Percentiles rank a stretch among this genome's conserved stretches.
These are phyloP conservation scores for Apocheima hispidaria DNA, from an alignment of 2,888 invertebrate species.

Conservation along the genomic window DNA sequence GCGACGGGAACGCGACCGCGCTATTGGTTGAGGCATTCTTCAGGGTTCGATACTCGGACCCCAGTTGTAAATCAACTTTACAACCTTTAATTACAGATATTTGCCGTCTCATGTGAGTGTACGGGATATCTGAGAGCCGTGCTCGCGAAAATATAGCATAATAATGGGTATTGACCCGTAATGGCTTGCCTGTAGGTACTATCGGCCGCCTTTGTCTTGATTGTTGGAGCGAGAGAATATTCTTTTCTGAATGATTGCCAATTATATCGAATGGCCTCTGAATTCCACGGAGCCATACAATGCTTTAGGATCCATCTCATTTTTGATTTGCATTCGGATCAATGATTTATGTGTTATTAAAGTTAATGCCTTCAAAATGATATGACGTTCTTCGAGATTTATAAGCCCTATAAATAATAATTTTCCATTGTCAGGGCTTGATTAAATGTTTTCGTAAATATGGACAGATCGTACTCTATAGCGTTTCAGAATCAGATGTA, in stretches of 20 bases:
- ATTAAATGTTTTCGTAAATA: slow-evolving; percentile 38
- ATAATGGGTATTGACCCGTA: slow-evolving; percentile 86
- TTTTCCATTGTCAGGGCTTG: slow-evolving; percentile 35
- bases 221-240: slow-evolving; percentile 81
- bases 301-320: slow-evolving; percentile 69
- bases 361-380: slow-evolving; percentile 57
- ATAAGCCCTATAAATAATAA: slow-evolving; percentile 30
- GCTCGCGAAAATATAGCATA: slow-evolving; percentile 86
- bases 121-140: slow-evolving; percentile 82
- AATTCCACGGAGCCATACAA: slow-evolving; percentile 78
- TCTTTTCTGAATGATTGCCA: slow-evolving; percentile 84
- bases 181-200: slow-evolving; percentile 83
- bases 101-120: slow-evolving; percentile 83
- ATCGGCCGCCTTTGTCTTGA: slow-evolving; percentile 85
- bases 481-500: slow-evolving; percentile 12
- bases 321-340: slow-evolving; percentile 77
- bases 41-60: slow-evolving; percentile 77
- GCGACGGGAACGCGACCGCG: slow-evolving; percentile 59
- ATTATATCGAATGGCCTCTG: slow-evolving; percentile 84
- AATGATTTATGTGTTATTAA: slow-evolving; percentile 81
- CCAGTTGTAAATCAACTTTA: slow-evolving; percentile 85
- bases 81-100: slow-evolving; percentile 86
- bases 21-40: slow-evolving; percentile 80
- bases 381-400: slow-evolving; percentile 52
- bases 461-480: slow-evolving; percentile 7